phyloP scores from a whole-genome alignment of 2,797 vertebrate genomes.

The Bothrops alternatus region DNA sequence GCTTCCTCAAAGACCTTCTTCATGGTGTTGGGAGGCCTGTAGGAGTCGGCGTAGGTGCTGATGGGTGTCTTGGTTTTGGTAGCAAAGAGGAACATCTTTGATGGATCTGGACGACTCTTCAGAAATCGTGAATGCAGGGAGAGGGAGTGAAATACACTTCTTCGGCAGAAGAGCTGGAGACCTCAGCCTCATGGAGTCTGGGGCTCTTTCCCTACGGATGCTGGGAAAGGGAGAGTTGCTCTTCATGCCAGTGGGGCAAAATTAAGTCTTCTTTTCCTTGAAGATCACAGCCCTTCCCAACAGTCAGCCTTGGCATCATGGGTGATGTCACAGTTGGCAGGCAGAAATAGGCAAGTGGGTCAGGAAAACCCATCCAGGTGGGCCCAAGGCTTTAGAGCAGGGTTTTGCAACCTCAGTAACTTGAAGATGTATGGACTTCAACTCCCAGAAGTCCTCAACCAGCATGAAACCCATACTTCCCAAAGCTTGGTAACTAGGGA shows the following conservation, averaged over 20 bases:
- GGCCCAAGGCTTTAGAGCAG: background rate
- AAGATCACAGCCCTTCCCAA: background rate
- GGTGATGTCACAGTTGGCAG: slow-evolving; percentile 31
- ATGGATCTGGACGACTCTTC: background rate
- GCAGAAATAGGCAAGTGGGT: background rate
- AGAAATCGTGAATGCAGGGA: fast-evolving
- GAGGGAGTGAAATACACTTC: background rate
- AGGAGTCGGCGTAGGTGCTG: slow-evolving; percentile 69
- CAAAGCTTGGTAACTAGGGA: background rate
- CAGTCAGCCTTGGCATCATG: background rate
- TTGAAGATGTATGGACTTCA: background rate
- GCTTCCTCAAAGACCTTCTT: slow-evolving; percentile 44
- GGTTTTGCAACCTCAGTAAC: background rate
- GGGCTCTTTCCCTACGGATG: background rate
- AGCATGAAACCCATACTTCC: background rate
- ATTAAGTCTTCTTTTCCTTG: background rate
- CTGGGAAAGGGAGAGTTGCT: background rate
- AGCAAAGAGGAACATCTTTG: slow-evolving; percentile 59
- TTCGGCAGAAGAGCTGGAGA: background rate
- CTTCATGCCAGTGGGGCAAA: background rate
- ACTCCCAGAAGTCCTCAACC: background rate
- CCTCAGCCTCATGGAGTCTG: background rate
- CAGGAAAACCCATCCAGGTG: background rate
- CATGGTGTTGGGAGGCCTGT: slow-evolving; percentile 57
- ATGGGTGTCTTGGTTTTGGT: slow-evolving; percentile 65